These are phyloP conservation scores for Helicoverpa zea DNA, from an alignment of 1,140 invertebrate species.

Conservation along the genomic window DNA sequence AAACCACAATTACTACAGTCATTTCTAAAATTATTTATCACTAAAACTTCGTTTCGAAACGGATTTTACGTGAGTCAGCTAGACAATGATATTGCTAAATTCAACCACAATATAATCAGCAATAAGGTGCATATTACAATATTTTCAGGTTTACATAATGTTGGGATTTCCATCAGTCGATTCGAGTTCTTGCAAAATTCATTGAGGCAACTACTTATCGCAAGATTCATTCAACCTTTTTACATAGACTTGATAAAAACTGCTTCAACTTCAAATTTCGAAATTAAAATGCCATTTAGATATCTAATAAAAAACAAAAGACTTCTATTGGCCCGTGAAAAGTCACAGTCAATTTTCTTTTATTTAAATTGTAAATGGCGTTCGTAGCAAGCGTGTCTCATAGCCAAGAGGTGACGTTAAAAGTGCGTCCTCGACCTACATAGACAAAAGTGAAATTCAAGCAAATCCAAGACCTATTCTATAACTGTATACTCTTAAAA, in stretches of 20 bases:
- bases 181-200: slow-evolving; percentile 15
- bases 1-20: neutral
- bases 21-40: slow-evolving; percentile 38
- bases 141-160: slow-evolving; percentile 31
- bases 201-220: slow-evolving; percentile 22
- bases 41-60: slow-evolving; percentile 12
- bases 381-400: neutral
- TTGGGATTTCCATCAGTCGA: slow-evolving; percentile 10
- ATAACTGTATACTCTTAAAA: slow-evolving; percentile 52
- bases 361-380: slow-evolving; percentile 13
- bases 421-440: slow-evolving; percentile 76
- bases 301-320: neutral
- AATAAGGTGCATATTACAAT: slow-evolving; percentile 17
- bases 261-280: neutral
- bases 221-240: slow-evolving; percentile 21
- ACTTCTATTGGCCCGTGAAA: neutral
- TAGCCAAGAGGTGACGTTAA: slow-evolving; percentile 26
- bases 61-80: slow-evolving; percentile 27
- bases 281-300: neutral
- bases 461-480: slow-evolving; percentile 64
- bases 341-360: neutral
- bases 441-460: slow-evolving; percentile 77
- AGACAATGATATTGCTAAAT: neutral
- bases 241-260: neutral
- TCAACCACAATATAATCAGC: slow-evolving; percentile 1